Evolutionary conservation across 2,113 vertebrate genomes (phyloP).

Genomic region (Myrmecophaga tridactyla): DNA sequence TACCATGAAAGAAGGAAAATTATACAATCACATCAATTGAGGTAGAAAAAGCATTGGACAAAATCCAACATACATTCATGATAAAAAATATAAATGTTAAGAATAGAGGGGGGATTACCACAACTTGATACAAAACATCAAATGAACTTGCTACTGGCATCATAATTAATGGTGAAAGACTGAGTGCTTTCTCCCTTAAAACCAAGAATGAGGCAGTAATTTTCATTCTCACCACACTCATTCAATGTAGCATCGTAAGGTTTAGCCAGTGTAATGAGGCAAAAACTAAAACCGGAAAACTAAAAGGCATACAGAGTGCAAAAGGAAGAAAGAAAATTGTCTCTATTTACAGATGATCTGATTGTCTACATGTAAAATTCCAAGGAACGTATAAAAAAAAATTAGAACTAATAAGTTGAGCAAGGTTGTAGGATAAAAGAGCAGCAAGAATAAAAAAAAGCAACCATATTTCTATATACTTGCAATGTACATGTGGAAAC

Average conservation of each 20-base stretch:
- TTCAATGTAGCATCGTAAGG: neutral
- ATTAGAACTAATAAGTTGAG: neutral
- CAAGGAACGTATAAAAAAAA: neutral
- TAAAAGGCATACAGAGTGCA: neutral
- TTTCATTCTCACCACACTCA: neutral
- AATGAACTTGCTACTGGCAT: neutral
- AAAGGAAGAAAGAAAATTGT: neutral
- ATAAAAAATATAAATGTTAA: neutral
- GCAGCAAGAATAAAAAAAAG: neutral
- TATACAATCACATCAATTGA: neutral
- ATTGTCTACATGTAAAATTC: neutral
- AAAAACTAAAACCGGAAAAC: neutral
- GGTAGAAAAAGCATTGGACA: neutral
- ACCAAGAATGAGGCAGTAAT: neutral
- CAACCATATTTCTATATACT: neutral
- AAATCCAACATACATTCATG: neutral
- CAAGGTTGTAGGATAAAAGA: neutral
- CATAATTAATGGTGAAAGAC: neutral
- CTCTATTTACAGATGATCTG: neutral
- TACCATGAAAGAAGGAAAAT: neutral
- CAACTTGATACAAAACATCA: neutral
- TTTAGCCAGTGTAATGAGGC: neutral
- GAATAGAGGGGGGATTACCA: neutral
- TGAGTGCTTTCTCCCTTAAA: neutral
- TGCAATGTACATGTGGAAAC: neutral